Conservation (phyloP, 2,113 vertebrate genomes). For the Hydrochoerus hydrochaeris region DNA sequence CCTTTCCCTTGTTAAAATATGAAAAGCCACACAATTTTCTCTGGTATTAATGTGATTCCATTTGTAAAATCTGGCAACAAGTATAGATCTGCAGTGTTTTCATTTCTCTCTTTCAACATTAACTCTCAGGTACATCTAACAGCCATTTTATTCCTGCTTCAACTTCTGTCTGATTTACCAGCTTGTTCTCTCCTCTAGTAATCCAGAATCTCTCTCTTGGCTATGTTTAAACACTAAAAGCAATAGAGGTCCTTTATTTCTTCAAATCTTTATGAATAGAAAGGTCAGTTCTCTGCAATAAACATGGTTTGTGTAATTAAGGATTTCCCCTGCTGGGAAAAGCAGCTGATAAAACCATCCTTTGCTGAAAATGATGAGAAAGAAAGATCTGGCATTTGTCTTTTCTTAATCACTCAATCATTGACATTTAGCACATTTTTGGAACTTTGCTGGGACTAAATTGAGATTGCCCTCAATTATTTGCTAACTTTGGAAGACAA, state of each 20-base stretch:
- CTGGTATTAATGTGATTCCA: neutral
- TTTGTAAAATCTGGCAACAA: neutral
- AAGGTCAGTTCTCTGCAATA: slow-evolving; percentile 60
- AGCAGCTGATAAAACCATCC: slow-evolving; percentile 51
- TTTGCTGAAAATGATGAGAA: slow-evolving; percentile 15
- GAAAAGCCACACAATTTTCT: neutral
- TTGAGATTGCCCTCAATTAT: slow-evolving; percentile 40
- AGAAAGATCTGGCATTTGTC: slow-evolving; percentile 48
- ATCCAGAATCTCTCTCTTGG: neutral
- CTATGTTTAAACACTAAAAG: neutral
- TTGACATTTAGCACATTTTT: slow-evolving; percentile 48
- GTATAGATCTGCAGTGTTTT: neutral
- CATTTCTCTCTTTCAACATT: slow-evolving; percentile 26
- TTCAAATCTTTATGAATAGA: slow-evolving; percentile 15
- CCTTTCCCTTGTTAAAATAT: slow-evolving; percentile 23
- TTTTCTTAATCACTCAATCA: slow-evolving; percentile 57
- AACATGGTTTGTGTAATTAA: slow-evolving; percentile 22
- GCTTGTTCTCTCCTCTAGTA: neutral
- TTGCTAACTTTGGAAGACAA: slow-evolving; percentile 41
- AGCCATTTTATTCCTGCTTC: neutral
- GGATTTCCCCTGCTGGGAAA: neutral
- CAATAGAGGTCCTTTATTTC: slow-evolving; percentile 7
- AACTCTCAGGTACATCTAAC: neutral
- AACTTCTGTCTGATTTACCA: neutral
- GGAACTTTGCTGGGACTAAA: neutral